A percentile compares a stretch with the other conserved stretches of the same genome.
Conservation (phyloP, 2,888 invertebrate genomes). For the Caenorhabditis sp. region DNA sequence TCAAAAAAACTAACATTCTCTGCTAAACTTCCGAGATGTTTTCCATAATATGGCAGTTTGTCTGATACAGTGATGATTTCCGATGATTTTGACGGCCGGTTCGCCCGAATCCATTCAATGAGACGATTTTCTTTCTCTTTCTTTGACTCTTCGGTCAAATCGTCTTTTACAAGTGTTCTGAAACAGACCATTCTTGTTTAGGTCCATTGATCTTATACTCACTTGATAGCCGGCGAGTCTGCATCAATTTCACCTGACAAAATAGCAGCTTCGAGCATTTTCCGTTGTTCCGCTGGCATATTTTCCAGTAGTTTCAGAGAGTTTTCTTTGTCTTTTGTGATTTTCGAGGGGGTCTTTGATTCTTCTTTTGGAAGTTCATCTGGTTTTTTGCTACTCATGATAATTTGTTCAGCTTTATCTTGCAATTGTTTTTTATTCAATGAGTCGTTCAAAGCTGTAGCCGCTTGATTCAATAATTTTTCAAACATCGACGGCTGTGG, state of each 20-base stretch:
- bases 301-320: slow-evolving; percentile 42
- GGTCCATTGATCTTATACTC: not conserved
- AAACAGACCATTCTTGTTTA: not conserved
- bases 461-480: slow-evolving; percentile 43
- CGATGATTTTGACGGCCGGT: slow-evolving; percentile 54
- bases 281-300: slow-evolving; percentile 53
- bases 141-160: slow-evolving; percentile 46
- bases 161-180: slow-evolving; percentile 14
- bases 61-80: slow-evolving; percentile 45
- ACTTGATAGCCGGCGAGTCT: slow-evolving; percentile 54
- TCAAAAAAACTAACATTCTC: slow-evolving; percentile 54
- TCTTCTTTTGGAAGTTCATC: slow-evolving; percentile 14
- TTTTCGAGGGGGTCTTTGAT: slow-evolving; percentile 23
- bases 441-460: slow-evolving; percentile 46
- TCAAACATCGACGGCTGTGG: slow-evolving; percentile 42
- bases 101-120: slow-evolving; percentile 68
- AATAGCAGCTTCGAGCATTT: slow-evolving; percentile 60
- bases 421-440: slow-evolving; percentile 45
- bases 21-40: slow-evolving; percentile 66
- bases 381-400: slow-evolving; percentile 17
- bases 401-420: slow-evolving; percentile 29
- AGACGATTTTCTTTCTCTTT: slow-evolving; percentile 60
- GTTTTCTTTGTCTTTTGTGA: slow-evolving; percentile 37
- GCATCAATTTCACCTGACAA: slow-evolving; percentile 63
- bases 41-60: slow-evolving; percentile 68